A percentile compares a stretch with the other conserved stretches of the same genome.
These are phyloP conservation scores for Harpagoxenus sublaevis DNA, from an alignment of 2,888 invertebrate genomes.

Conservation along the genomic window DNA sequence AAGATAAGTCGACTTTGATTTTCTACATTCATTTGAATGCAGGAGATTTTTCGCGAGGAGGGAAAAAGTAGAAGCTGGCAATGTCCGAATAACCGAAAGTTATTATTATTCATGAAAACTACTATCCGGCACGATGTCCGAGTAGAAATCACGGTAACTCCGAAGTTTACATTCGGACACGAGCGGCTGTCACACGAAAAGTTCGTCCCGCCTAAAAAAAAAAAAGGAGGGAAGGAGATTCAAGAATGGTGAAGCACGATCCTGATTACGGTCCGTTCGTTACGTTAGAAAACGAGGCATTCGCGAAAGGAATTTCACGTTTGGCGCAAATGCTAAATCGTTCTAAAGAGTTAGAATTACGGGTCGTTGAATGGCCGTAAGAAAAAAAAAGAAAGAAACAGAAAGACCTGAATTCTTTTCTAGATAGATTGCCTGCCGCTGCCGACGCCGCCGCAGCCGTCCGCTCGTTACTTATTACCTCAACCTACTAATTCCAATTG, in stretches of 20 bases:
- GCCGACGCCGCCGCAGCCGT: conserved; percentile 66
- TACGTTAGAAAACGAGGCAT: conserved; percentile 67
- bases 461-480: conserved; percentile 81
- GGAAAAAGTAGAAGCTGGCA: not conserved
- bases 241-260: conserved; percentile 67
- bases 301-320: conserved; percentile 71
- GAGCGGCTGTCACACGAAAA: conserved; percentile 31
- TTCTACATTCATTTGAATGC: conserved; percentile 28
- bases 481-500: conserved; percentile 80
- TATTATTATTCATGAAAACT: conserved; percentile 41
- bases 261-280: conserved; percentile 72
- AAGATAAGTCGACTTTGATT: conserved; percentile 12
- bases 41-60: not conserved
- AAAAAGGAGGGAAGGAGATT: conserved; percentile 37
- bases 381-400: conserved; percentile 42
- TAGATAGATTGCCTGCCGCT: conserved; percentile 80
- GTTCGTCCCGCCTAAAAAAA: conserved; percentile 11
- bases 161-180: conserved; percentile 24
- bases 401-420: conserved; percentile 81
- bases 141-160: conserved; percentile 25
- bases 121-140: not conserved
- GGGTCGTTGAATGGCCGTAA: conserved; percentile 80
- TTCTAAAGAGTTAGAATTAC: conserved; percentile 75
- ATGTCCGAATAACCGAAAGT: conserved; percentile 24
- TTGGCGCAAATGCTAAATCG: conserved; percentile 68